A percentile compares a stretch with the other conserved stretches of the same genome.
Evolutionary conservation across 2,797 vertebrate genomes (phyloP).

Genomic region (Myotis findleyi): DNA sequence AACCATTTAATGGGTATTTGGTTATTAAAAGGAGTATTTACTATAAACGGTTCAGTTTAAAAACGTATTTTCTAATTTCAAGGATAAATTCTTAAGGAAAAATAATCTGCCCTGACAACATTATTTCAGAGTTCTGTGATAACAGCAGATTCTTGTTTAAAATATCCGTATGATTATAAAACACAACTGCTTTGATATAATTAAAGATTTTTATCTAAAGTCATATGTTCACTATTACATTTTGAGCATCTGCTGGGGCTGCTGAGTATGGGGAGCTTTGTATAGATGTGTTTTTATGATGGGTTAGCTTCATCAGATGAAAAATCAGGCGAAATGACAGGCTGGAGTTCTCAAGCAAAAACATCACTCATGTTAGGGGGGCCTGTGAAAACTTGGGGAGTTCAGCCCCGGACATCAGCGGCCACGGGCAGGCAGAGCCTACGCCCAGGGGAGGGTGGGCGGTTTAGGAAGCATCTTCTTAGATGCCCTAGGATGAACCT

Average conservation of each 20-base stretch:
- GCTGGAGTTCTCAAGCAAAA: background rate
- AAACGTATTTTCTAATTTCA: background rate
- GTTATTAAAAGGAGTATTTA: conserved; percentile 47
- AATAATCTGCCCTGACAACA: background rate
- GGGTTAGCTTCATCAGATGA: background rate
- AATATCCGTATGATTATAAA: background rate
- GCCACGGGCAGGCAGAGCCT: background rate
- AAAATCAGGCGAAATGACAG: background rate
- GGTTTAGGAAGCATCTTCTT: background rate
- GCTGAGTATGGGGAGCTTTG: background rate
- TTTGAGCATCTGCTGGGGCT: background rate
- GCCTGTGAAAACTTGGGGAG: background rate
- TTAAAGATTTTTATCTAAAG: conserved; percentile 9
- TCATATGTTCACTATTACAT: background rate
- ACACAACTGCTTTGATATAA: background rate
- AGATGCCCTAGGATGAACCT: background rate
- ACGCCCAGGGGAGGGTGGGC: accelerated
- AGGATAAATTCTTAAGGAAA: background rate
- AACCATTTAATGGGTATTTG: conserved; percentile 22
- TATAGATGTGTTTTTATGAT: background rate
- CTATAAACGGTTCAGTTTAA: background rate
- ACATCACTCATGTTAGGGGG: background rate
- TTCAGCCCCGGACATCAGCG: background rate
- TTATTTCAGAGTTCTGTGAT: conserved; percentile 6
- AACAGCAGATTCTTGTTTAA: background rate